Evolutionary conservation across 2,888 invertebrate genomes (phyloP).

Genomic region (Atethmia centrago): DNA sequence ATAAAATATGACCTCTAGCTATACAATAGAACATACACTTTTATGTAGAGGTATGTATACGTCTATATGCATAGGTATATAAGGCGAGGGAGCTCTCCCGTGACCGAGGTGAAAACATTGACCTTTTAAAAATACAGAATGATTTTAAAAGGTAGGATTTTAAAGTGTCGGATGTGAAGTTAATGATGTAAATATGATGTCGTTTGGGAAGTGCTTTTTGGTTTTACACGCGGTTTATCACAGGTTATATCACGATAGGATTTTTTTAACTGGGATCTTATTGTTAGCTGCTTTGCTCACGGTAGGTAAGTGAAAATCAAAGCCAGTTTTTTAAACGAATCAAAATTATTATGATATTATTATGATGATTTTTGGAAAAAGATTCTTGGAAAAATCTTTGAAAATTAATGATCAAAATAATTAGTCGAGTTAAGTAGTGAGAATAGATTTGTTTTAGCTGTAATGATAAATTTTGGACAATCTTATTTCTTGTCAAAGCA

Average conservation of each 20-base stretch:
- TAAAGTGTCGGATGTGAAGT: conserved; percentile 13
- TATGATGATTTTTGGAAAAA: not conserved
- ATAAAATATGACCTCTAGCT: conserved; percentile 42
- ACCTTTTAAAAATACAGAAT: conserved; percentile 48
- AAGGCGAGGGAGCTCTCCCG: conserved; percentile 9
- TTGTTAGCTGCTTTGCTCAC: not conserved
- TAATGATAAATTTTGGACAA: too few species aligned
- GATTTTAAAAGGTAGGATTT: conserved; percentile 30
- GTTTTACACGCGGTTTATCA: not conserved
- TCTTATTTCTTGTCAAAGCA: not conserved
- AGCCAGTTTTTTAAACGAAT: too few species aligned
- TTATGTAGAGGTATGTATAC: not conserved
- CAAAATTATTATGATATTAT: too few species aligned
- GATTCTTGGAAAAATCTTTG: not conserved
- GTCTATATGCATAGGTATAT: conserved; percentile 9
- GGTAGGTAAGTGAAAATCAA: not conserved
- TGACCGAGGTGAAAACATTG: conserved; percentile 26
- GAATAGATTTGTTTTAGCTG: not conserved
- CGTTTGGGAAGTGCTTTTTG: conserved; percentile 13
- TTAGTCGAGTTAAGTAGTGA: not conserved
- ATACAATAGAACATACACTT: not conserved
- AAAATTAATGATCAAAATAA: not conserved
- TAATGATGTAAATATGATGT: conserved; percentile 47
- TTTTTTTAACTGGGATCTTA: not conserved
- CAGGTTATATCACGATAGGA: not conserved